Percentiles rank a stretch among this genome's conserved stretches.
These are phyloP conservation scores for Triplophysa rosa DNA, from an alignment of 2,113 vertebrate genomes.

Conservation along the genomic window DNA sequence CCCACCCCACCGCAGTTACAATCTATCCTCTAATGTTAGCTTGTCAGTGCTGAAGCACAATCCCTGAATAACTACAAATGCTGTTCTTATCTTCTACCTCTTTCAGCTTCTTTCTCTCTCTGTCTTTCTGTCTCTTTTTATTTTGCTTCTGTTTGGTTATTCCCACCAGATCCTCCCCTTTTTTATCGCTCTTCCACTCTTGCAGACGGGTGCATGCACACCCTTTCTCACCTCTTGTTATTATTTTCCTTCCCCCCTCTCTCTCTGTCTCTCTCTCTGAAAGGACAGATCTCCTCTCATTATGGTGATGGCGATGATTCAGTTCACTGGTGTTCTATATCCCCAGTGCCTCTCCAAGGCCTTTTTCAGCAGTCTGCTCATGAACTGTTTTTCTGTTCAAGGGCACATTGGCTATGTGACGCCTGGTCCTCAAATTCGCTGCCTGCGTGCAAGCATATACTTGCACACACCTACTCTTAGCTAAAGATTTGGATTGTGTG, in stretches of 20 bases:
- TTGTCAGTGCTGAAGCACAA: constrained; percentile 44
- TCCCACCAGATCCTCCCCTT: constrained; percentile 22
- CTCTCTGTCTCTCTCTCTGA: constrained; percentile 41
- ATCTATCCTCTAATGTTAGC: constrained; percentile 59
- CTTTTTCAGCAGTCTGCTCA: constrained; percentile 61
- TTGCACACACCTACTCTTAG: neutral
- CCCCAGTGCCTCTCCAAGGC: constrained; percentile 57
- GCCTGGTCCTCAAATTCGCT: constrained; percentile 56
- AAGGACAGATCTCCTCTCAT: constrained; percentile 74
- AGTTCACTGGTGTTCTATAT: constrained; percentile 64
- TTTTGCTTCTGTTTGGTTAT: constrained; percentile 32
- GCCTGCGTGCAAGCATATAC: constrained; percentile 34
- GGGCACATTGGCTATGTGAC: constrained; percentile 51
- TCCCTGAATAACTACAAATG: constrained; percentile 56
- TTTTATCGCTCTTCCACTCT: constrained; percentile 23
- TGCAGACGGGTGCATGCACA: neutral
- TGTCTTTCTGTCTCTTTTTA: neutral
- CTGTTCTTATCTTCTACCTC: constrained; percentile 38
- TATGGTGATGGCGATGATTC: constrained; percentile 79
- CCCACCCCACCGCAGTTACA: constrained; percentile 44
- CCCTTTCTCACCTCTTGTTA: constrained; percentile 36
- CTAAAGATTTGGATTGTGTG: constrained; percentile 7
- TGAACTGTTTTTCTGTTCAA: constrained; percentile 58
- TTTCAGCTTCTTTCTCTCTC: constrained; percentile 7
- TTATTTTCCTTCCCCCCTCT: neutral